Evolutionary conservation across 2,888 invertebrate genomes (phyloP).

Genomic region (Cataglyphis cursor): DNA sequence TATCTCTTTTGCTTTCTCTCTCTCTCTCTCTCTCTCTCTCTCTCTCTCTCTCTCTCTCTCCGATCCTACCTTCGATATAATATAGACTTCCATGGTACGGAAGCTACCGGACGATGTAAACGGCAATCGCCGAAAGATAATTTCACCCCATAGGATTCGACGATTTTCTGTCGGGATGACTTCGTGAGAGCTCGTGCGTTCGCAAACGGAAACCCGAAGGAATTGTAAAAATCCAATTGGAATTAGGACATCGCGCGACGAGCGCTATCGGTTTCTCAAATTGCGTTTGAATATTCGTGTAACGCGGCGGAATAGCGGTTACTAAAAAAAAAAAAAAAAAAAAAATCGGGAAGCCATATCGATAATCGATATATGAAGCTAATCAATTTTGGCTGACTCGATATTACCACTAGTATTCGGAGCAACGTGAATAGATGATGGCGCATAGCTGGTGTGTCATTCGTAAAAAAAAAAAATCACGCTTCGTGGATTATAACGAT

Average conservation of each 20-base stretch:
- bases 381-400: constrained; percentile 52
- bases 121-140: constrained; percentile 77
- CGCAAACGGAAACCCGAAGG: constrained; percentile 41
- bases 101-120: constrained; percentile 71
- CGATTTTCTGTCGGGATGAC: constrained; percentile 59
- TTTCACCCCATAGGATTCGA: constrained; percentile 71
- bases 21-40: no score
- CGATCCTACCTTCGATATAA: constrained; percentile 54
- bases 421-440: constrained; percentile 45
- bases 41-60: neutral
- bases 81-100: constrained; percentile 69
- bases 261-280: constrained; percentile 50
- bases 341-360: constrained; percentile 45
- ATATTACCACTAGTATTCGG: constrained; percentile 31
- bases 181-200: constrained; percentile 31
- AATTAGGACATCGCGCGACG: constrained; percentile 41
- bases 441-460: constrained; percentile 27
- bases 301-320: constrained; percentile 45
- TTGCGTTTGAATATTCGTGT: constrained; percentile 53
- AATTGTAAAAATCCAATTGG: constrained; percentile 54
- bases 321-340: constrained; percentile 27
- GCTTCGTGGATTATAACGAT: constrained; percentile 24
- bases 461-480: constrained; percentile 50
- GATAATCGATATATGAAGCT: constrained; percentile 48
- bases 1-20: constrained; percentile 45